Percentiles rank a stretch among this genome's conserved stretches.
Conservation (phyloP, 2,888 invertebrate genomes). For the Diloba caeruleocephala region DNA sequence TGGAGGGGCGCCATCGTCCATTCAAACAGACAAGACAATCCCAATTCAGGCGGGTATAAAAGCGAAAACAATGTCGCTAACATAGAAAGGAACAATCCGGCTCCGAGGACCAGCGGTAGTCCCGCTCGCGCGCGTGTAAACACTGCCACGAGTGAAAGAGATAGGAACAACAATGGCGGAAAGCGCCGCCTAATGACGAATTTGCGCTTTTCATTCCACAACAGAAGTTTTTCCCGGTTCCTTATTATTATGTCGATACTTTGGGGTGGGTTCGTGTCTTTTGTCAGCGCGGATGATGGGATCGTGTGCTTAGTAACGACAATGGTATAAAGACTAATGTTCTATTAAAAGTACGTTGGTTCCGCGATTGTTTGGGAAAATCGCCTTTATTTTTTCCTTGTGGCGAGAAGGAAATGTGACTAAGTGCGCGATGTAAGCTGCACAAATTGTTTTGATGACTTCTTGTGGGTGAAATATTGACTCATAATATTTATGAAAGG, state of each 20-base stretch:
- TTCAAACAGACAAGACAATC: slow-evolving; percentile 89
- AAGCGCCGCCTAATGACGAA: slow-evolving; percentile 89
- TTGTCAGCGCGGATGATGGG: slow-evolving; percentile 81
- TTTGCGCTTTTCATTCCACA: slow-evolving; percentile 89
- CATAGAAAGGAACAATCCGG: slow-evolving; percentile 89
- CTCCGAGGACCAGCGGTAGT: slow-evolving; percentile 83
- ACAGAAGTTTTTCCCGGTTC: slow-evolving; percentile 89
- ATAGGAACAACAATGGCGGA: slow-evolving; percentile 84
- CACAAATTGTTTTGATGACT: slow-evolving; percentile 12
- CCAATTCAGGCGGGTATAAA: slow-evolving; percentile 87
- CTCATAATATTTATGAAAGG: neutral
- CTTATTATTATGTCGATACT: slow-evolving; percentile 88
- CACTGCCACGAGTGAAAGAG: slow-evolving; percentile 61
- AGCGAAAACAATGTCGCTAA: slow-evolving; percentile 89
- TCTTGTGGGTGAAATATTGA: neutral
- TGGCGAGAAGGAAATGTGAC: slow-evolving; percentile 3
- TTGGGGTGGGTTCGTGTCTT: slow-evolving; percentile 80
- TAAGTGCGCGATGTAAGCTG: slow-evolving; percentile 2
- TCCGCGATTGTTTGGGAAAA: slow-evolving; percentile 51
- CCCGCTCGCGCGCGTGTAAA: slow-evolving; percentile 67
- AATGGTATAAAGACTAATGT: slow-evolving; percentile 70
- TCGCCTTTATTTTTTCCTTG: slow-evolving; percentile 48
- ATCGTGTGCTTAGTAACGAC: slow-evolving; percentile 77
- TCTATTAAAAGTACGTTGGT: slow-evolving; percentile 55
- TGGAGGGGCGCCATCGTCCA: slow-evolving; percentile 87